Conservation (phyloP, 2,113 vertebrate species). For the Rhipidura dahli region DNA sequence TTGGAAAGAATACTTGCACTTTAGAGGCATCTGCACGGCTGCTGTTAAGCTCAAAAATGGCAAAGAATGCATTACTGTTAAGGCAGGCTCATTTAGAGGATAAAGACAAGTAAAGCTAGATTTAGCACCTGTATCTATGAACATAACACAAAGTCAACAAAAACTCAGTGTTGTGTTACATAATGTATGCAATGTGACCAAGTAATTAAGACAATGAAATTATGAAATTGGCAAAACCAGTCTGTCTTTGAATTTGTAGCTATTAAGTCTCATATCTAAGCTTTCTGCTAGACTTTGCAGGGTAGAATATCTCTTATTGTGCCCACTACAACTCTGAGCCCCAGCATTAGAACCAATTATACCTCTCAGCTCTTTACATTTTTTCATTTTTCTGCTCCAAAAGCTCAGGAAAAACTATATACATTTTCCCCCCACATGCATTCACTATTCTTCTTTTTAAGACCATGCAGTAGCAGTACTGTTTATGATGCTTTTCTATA, state of each 20-base stretch:
- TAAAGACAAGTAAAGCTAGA: background rate
- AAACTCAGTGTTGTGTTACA: background rate
- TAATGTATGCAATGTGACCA: background rate
- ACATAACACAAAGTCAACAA: background rate
- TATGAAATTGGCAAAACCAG: background rate
- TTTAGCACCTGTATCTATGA: background rate
- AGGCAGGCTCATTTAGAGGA: background rate
- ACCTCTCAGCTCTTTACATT: background rate
- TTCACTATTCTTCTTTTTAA: background rate
- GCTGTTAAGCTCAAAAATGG: background rate
- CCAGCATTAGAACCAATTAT: background rate
- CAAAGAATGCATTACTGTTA: background rate
- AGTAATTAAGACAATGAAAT: background rate
- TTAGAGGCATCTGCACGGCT: background rate
- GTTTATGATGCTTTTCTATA: background rate
- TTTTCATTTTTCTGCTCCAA: background rate
- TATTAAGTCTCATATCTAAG: background rate
- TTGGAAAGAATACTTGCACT: background rate
- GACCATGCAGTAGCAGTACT: background rate
- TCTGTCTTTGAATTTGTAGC: background rate
- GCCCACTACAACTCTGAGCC: background rate
- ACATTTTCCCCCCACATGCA: background rate
- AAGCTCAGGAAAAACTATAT: background rate
- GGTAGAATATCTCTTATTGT: background rate
- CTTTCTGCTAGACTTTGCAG: background rate